phyloP scores from a whole-genome alignment of 2,113 vertebrate species.

The Platysternon megacephalum region DNA sequence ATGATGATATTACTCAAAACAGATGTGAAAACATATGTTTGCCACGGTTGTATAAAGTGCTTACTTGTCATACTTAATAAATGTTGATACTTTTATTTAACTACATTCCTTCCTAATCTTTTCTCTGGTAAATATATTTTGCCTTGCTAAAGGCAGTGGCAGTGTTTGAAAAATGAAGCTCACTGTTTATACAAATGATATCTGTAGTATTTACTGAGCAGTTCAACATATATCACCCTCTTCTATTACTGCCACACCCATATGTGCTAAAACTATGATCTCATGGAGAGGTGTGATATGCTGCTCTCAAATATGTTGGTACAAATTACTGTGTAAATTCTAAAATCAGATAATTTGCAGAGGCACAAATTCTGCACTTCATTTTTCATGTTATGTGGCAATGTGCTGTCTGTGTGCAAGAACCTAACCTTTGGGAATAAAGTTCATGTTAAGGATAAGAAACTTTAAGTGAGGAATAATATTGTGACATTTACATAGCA shows the following conservation, averaged over 20 bases:
- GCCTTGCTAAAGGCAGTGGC: conserved; percentile 31
- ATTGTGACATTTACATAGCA: neutral
- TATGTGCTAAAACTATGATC: neutral
- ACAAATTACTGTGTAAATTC: conserved; percentile 8
- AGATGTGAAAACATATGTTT: conserved; percentile 85
- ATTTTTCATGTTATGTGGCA: conserved; percentile 1
- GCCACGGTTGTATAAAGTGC: conserved; percentile 72
- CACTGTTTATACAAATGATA: neutral
- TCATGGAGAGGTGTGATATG: neutral
- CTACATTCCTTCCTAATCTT: conserved; percentile 67
- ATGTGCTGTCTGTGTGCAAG: neutral
- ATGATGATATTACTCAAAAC: conserved; percentile 84
- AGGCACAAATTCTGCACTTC: neutral
- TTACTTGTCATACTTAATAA: conserved; percentile 82
- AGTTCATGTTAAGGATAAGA: neutral
- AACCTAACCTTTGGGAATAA: neutral
- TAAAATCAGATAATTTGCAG: neutral
- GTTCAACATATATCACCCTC: neutral
- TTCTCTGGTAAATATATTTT: conserved; percentile 63
- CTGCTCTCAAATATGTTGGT: neutral
- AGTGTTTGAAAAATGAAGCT: conserved; percentile 34
- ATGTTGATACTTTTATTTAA: conserved; percentile 74
- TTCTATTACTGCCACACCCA: neutral
- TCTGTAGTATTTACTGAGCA: neutral
- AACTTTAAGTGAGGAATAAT: neutral